Percentiles rank a stretch among this genome's conserved stretches.
Evolutionary conservation across 2,113 vertebrate species (phyloP).

Genomic region (Antechinus flavipes): DNA sequence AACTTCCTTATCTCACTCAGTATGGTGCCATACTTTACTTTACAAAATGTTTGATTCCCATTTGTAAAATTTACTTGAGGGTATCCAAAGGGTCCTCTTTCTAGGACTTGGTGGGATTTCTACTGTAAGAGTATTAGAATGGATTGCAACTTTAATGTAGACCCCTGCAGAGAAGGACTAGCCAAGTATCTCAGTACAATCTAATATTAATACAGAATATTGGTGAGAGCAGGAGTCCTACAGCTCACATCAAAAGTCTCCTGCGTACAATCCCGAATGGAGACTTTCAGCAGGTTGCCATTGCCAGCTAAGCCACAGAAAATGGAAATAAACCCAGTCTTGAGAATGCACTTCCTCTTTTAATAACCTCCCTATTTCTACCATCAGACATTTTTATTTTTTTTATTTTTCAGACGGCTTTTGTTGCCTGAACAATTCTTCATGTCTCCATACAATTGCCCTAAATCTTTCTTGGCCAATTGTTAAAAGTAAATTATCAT

Average conservation of each 20-base stretch:
- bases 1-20: background rate
- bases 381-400: background rate
- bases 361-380: background rate
- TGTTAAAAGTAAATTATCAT: background rate
- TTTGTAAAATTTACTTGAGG: background rate
- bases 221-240: background rate
- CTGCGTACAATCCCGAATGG: background rate
- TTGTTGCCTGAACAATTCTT: background rate
- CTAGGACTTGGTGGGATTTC: background rate
- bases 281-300: background rate
- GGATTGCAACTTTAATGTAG: constrained; percentile 5
- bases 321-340: background rate
- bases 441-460: background rate
- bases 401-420: background rate
- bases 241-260: background rate
- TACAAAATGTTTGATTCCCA: background rate
- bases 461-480: background rate
- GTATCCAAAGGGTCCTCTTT: background rate
- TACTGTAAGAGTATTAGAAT: background rate
- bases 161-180: background rate
- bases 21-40: background rate
- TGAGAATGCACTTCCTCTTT: background rate
- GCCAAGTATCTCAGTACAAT: background rate
- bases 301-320: background rate
- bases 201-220: background rate